Conservation (phyloP, 30 jellyfish, hydroid and myxozoan genomes). For the Aurelia sp. region DNA sequence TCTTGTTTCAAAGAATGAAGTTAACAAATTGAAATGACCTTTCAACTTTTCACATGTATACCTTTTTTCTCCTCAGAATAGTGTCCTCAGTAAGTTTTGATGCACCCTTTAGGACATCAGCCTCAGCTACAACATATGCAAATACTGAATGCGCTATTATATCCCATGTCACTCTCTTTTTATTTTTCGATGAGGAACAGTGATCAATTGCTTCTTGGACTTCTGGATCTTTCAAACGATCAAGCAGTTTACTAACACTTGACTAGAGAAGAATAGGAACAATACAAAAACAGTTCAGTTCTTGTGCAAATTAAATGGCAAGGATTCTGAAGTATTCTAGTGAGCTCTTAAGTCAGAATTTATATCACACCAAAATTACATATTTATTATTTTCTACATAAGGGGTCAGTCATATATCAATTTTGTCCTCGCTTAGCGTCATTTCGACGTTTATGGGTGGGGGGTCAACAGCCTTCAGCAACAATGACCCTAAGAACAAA, state of each 20-base stretch:
- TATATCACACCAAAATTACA: too few species aligned
- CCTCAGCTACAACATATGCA: constrained; percentile 46
- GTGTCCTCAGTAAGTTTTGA: constrained; percentile 64
- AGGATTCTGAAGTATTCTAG: too few species aligned
- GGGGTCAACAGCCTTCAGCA: too few species aligned
- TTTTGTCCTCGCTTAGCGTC: too few species aligned
- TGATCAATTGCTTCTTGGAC: constrained; percentile 44
- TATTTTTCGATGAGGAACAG: neutral
- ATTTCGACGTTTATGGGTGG: too few species aligned
- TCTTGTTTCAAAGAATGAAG: too few species aligned
- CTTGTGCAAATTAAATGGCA: too few species aligned
- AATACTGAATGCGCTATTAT: neutral
- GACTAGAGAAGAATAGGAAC: constrained; percentile 4
- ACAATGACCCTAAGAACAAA: too few species aligned
- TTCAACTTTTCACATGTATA: neutral
- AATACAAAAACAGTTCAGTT: too few species aligned
- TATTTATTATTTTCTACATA: too few species aligned
- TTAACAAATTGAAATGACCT: neutral
- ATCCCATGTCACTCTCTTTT: constrained; percentile 49
- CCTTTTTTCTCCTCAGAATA: constrained; percentile 33
- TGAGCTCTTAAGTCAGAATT: too few species aligned
- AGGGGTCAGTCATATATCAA: too few species aligned
- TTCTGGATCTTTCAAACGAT: constrained; percentile 37
- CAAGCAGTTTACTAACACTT: constrained; percentile 22
- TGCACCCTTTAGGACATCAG: constrained; percentile 35